Conservation (phyloP, 2,113 vertebrate genomes). For the Mastomys coucha region DNA sequence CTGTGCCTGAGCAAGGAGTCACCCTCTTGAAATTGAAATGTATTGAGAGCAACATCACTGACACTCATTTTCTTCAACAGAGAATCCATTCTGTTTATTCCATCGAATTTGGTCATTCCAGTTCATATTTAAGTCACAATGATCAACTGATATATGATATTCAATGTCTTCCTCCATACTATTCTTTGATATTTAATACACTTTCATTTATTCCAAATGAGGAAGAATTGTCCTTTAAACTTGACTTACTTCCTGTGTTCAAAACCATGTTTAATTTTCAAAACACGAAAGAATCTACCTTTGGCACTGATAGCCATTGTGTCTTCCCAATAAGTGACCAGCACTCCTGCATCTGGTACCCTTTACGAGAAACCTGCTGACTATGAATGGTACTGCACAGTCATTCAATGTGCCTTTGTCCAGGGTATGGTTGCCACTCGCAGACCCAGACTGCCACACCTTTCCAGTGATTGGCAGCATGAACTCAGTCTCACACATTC, state of each 20-base stretch:
- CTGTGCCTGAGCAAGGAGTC: background rate
- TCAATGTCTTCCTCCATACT: background rate
- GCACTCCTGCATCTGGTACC: background rate
- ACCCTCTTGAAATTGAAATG: background rate
- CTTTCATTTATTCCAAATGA: background rate
- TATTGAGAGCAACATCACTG: background rate
- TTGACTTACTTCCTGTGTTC: background rate
- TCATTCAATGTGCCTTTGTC: background rate
- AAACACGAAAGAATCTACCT: background rate
- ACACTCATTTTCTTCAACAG: background rate
- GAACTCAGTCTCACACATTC: background rate
- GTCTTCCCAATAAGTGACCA: background rate
- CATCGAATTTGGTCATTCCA: background rate
- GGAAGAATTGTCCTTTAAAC: background rate
- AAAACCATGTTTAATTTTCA: background rate
- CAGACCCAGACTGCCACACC: background rate
- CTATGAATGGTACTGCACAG: background rate
- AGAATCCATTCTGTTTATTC: background rate
- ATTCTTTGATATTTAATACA: background rate
- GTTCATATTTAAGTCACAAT: background rate
- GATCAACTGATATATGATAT: background rate
- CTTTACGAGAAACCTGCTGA: background rate
- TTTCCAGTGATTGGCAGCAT: background rate
- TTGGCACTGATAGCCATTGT: background rate
- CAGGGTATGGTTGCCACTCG: background rate